These are phyloP conservation scores for Formicarius rufipectus DNA, from an alignment of 2,113 vertebrate species.

Conservation along the genomic window DNA sequence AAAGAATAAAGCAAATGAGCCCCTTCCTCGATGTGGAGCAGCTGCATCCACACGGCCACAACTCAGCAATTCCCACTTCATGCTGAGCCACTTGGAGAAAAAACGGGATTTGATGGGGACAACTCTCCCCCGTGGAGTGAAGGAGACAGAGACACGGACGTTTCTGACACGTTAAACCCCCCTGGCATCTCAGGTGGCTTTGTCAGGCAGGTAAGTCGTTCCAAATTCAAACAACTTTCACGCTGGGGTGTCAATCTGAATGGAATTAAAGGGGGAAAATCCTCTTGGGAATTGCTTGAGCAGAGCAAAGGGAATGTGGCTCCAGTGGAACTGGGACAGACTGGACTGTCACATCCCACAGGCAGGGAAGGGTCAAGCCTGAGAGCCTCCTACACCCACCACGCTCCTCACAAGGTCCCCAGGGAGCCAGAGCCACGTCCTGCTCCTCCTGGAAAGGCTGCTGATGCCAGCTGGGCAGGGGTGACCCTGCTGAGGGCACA, in stretches of 20 bases:
- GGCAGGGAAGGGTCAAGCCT: not conserved
- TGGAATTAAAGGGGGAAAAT: not conserved
- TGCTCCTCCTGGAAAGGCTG: not conserved
- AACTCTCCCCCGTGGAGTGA: not conserved
- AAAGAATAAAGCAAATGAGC: conserved; percentile 52
- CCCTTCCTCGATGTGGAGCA: conserved; percentile 55
- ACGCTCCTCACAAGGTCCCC: not conserved
- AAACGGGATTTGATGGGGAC: not conserved
- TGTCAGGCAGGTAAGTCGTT: not conserved
- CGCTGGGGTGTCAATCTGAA: not conserved
- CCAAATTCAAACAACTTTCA: not conserved
- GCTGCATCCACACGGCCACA: conserved; percentile 1
- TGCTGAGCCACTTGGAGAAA: conserved; percentile 28
- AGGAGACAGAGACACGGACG: not conserved
- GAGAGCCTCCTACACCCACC: not conserved
- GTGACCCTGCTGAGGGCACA: not conserved
- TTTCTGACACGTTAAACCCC: not conserved
- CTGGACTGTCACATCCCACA: not conserved
- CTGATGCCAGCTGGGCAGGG: not conserved
- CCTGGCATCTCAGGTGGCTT: not conserved
- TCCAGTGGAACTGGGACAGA: not conserved
- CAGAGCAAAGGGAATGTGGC: fast-evolving
- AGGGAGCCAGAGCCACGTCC: not conserved
- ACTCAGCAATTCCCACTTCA: conserved; percentile 50
- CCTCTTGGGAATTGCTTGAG: not conserved